Evolutionary conservation across 2,113 vertebrate genomes (phyloP).

Genomic region (Xyliphius kryptos): DNA sequence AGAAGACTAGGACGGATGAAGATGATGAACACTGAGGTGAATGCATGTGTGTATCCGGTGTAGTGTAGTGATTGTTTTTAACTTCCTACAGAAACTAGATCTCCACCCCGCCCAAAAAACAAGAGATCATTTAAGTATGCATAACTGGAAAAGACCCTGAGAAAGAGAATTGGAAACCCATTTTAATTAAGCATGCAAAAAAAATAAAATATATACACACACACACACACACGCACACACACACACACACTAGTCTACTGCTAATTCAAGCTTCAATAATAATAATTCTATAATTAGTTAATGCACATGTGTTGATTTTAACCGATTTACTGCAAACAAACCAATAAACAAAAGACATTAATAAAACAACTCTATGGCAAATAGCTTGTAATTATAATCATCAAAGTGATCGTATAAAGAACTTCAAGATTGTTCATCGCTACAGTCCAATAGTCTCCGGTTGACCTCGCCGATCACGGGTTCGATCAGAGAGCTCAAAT

Average conservation of each 20-base stretch:
- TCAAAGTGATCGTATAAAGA: conserved; percentile 51
- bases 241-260: no score
- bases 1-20: neutral
- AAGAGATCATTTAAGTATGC: conserved; percentile 62
- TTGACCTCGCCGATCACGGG: no score
- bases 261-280: conserved; percentile 68
- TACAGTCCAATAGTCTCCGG: conserved; percentile 35
- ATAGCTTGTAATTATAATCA: no score
- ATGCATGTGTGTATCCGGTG: conserved; percentile 55
- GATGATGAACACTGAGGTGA: no score
- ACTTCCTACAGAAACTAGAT: conserved; percentile 37
- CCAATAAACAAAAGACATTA: conserved; percentile 59
- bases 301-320: conserved; percentile 21
- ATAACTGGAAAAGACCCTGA: conserved; percentile 78
- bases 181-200: conserved; percentile 80
- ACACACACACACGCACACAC: no score
- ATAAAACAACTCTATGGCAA: conserved; percentile 29
- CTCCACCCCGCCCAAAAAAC: conserved; percentile 28
- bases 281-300: conserved; percentile 62
- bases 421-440: conserved; percentile 57
- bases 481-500: conserved; percentile 56
- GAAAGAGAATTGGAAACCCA: conserved; percentile 58
- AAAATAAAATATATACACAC: no score
- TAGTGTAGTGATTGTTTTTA: conserved; percentile 77
- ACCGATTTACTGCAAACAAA: conserved; percentile 43